These are phyloP conservation scores for Drosophila takahashii DNA, from an alignment of 1,140 invertebrate species.

Conservation along the genomic window DNA sequence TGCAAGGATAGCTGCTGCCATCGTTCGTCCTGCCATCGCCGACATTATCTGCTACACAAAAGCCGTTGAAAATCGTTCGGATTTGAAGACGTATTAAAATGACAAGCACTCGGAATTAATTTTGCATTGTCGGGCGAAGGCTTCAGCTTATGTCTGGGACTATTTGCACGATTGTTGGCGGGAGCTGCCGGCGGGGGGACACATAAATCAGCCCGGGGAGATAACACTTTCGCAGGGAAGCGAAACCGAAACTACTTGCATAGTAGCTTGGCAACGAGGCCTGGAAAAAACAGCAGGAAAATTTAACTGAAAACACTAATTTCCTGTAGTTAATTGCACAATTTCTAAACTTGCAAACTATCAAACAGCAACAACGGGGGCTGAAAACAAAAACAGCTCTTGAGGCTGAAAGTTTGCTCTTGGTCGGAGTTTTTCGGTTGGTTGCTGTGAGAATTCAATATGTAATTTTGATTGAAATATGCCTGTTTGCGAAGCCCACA, in stretches of 20 bases:
- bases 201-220: conserved; percentile 18
- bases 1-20: conserved; percentile 32
- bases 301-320: conserved; percentile 67
- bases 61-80: conserved; percentile 64
- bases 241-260: conserved; percentile 7
- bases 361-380: conserved; percentile 51
- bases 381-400: conserved; percentile 40
- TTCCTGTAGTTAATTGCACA: conserved; percentile 81
- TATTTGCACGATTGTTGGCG: conserved; percentile 46
- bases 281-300: conserved; percentile 24
- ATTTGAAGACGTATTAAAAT: conserved; percentile 63
- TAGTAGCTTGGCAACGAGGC: not conserved
- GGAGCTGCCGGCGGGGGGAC: conserved; percentile 1
- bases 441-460: conserved; percentile 62
- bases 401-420: conserved; percentile 43
- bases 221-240: not conserved
- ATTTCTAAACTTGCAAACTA: conserved; percentile 65
- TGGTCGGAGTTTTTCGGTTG: conserved; percentile 47
- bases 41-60: conserved; percentile 35
- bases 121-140: conserved; percentile 55
- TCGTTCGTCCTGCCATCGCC: conserved; percentile 10
- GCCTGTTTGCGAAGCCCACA: conserved; percentile 66
- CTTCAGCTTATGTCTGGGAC: conserved; percentile 18
- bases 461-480: conserved; percentile 82
- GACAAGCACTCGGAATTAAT: conserved; percentile 75